phyloP scores from a whole-genome alignment of 2,888 invertebrate species.

The Cantharis rustica region DNA sequence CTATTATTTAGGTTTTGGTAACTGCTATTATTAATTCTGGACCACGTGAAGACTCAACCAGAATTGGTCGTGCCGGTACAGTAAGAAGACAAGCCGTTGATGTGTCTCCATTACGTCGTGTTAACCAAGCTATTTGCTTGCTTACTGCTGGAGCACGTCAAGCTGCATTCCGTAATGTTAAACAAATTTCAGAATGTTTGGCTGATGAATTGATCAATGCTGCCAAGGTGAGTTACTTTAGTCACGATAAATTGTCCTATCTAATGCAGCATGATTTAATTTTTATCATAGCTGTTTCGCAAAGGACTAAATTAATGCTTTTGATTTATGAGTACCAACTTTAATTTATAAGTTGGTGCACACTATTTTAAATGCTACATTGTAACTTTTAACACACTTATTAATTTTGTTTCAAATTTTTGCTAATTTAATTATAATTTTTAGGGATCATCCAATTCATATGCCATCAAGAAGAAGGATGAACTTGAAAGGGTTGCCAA shows the following conservation, averaged over 20 bases:
- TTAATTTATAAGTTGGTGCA: background rate
- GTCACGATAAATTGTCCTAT: conserved; percentile 42
- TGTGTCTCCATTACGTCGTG: conserved; percentile 96
- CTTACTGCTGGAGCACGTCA: conserved; percentile 98
- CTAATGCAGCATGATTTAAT: conserved; percentile 45
- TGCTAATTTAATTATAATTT: conserved; percentile 32
- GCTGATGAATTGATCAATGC: conserved; percentile 99
- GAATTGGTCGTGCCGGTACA: conserved; percentile 99
- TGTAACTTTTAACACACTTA: background rate
- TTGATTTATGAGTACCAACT: background rate
- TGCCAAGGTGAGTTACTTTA: conserved; percentile 74
- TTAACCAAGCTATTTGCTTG: conserved; percentile 99
- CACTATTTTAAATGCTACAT: background rate
- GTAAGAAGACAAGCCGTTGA: conserved; percentile 99
- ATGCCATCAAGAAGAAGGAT: conserved; percentile 99
- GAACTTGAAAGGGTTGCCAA: conserved; percentile 99
- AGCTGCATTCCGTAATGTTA: conserved; percentile 99
- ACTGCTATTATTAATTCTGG: conserved; percentile 99
- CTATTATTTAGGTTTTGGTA: conserved; percentile 75
- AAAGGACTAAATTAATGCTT: conserved; percentile 46
- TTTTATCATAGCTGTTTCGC: conserved; percentile 45
- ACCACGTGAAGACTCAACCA: conserved; percentile 98
- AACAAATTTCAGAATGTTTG: conserved; percentile 99
- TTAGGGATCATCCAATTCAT: conserved; percentile 97
- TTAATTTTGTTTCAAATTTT: background rate